A percentile compares a stretch with the other conserved stretches of the same genome.
Conservation (phyloP, 2,797 vertebrate genomes). For the Amblyopsis hoosieri region DNA sequence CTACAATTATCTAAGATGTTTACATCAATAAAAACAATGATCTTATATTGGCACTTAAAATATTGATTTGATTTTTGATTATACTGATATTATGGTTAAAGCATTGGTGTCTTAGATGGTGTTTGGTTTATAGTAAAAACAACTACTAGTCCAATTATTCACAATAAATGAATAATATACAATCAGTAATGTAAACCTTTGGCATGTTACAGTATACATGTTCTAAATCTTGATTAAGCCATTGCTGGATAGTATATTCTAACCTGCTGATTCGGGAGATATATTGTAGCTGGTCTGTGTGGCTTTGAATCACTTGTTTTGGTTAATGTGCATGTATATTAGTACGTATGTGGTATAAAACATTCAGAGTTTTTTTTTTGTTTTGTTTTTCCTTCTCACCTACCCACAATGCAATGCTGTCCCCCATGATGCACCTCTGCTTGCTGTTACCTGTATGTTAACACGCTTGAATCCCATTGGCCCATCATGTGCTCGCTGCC, state of each 20-base stretch:
- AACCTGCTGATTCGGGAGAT: constrained; percentile 88
- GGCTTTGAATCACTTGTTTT: constrained; percentile 90
- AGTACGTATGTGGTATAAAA: constrained; percentile 97
- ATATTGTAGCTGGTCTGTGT: constrained; percentile 72
- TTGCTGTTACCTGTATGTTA: constrained; percentile 99
- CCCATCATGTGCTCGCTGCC: constrained; percentile 99
- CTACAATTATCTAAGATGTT: not conserved
- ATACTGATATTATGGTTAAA: constrained; percentile 1
- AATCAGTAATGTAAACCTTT: not conserved
- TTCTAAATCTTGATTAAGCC: constrained; percentile 72
- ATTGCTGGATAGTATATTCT: constrained; percentile 88
- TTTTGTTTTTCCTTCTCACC: constrained; percentile 94
- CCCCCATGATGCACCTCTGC: constrained; percentile 99
- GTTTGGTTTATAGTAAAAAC: constrained; percentile 39
- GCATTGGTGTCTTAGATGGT: constrained; percentile 11
- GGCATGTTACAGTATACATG: constrained; percentile 9
- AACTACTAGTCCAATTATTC: constrained; percentile 18
- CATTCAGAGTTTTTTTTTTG: constrained; percentile 94
- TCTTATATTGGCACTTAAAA: constrained; percentile 11
- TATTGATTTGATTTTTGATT: constrained; percentile 10
- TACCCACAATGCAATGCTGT: constrained; percentile 98
- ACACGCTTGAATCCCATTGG: constrained; percentile 99
- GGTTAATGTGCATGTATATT: constrained; percentile 96
- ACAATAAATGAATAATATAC: not conserved
- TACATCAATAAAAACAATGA: too few species aligned